These are phyloP conservation scores for Mirza zaza DNA, from an alignment of 2,113 vertebrate genomes.

Conservation along the genomic window DNA sequence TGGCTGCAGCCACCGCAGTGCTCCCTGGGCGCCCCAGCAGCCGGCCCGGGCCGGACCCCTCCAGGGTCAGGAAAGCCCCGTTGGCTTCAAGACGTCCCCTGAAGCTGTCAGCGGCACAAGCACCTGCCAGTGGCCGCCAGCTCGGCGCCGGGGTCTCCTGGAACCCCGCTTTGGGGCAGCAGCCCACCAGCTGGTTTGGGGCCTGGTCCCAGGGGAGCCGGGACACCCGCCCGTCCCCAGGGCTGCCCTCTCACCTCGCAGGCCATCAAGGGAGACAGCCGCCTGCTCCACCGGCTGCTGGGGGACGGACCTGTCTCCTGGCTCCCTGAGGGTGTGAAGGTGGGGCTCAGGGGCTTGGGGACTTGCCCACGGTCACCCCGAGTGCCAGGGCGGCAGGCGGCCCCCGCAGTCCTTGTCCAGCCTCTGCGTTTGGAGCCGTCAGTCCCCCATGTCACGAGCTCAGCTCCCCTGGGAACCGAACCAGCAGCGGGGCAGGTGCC, in stretches of 20 bases:
- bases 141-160: fast-evolving
- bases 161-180: not conserved
- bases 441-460: not conserved
- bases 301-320: not conserved
- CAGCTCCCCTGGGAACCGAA: not conserved
- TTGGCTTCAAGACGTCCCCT: not conserved
- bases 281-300: fast-evolving
- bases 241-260: not conserved
- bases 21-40: too few species aligned
- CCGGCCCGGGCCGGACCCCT: not conserved
- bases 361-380: not conserved
- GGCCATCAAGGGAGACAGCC: fast-evolving
- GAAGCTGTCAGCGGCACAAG: not conserved
- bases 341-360: not conserved
- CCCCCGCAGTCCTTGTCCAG: fast-evolving
- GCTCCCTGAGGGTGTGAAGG: too few species aligned
- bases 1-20: too few species aligned
- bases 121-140: too few species aligned
- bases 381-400: too few species aligned
- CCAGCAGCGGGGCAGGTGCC: fast-evolving
- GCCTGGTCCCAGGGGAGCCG: not conserved
- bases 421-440: too few species aligned
- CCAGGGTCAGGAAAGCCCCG: not conserved
- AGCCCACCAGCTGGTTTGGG: not conserved
- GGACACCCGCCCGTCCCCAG: not conserved